Evolutionary conservation across 1,140 invertebrate genomes (phyloP), one percentile per base, ranked within the genome.

Genomic region (Lordiphosa mommai): DNA sequence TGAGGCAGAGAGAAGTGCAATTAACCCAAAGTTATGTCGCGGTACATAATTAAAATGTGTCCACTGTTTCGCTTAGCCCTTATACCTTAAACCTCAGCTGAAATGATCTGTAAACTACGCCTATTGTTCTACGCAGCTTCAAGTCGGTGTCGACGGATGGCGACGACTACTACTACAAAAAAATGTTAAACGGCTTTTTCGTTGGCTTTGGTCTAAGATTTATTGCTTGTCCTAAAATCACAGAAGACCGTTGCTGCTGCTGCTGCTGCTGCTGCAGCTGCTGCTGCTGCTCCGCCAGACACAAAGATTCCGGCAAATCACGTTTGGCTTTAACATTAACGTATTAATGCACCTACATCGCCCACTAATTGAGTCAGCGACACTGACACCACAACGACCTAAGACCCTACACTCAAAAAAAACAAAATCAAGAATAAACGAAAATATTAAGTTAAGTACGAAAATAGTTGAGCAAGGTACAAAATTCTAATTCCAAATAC

Each of bases 261-360:
- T 32, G 60, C 20, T 17, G 36, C n/a, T 43, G 36, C 49, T 38
- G 40, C 5, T 36, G 23, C 20, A 30, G 60, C 46, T 1, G 47
- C 34, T 50, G 53, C 41, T 40, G 64, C 57, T 67, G 58, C 14
- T 33, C 48, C 57, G 57, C 41, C 52, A 69, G 12, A 65, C 12
- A 64, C 47, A 49, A 38, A 37, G 36, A 52, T 72, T 67, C 61
- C 76, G 64, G 60, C 74, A 69, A 82, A 80, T 80, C 76, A 73
- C 60, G 72, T 68, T 76, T 82, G 46, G 30, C 59, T 55, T 51
- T 56, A 61, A 63, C 64, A 52, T 79, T 69, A 74, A 80, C 48
- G 72, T 84, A 85, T 84, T 85, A 84, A 85, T 85, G 79, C 79
- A 73, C 73, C 80, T 63, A 85, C 73, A 60, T 85, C 80, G 79